Base-by-base conservation (phyloP, 2,888 invertebrate species). In the Noctuana brunneofusca region DNA sequence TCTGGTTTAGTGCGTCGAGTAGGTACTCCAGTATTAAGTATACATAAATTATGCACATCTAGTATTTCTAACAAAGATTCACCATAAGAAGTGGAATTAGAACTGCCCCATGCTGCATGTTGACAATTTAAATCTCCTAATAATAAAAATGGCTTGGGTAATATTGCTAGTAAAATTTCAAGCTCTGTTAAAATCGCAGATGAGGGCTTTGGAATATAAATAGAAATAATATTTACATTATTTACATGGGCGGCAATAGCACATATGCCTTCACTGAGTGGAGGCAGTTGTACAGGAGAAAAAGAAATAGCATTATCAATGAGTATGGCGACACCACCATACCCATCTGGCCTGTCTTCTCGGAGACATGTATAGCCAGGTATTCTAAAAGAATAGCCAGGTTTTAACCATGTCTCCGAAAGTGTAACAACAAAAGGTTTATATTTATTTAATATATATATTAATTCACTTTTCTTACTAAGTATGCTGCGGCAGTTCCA, bases 341-440 rank as follows among this genome's bases (percentile, higher is more conserved):
- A 41, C 41, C 41, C 41, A 41, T 41, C 41, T 18, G 8, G 18
- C 41, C 41, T 41, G 8, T 41, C 41, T 18, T 41, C 18, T 41
- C 41, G 16, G 41, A 41, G 41, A 41, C 41, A 41, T 16, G 41
- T 18, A 3, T 41, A 41, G 8, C 18, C 18, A 11, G 43, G 4
- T 43, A 43, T 43, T 43, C 43, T 43, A 43, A 43, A 43, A 11
- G 43, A 27, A 41, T 50, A 58, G 6, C 49, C 27, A 6, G 58
- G 58, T 12, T 50, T 58, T 9, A 58, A 58, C 58, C 58, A 58
- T 16, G 58, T 58, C n/a, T 58, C 58, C 38, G 58, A 58, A 11
- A 58, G 35, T 5, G 49, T 24, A 12, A 58, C 20, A 14, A 50
- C 16, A 38, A 49, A 35, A 35, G 58, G 58, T 12, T 49, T 38